A percentile compares a stretch with the other conserved stretches of the same genome.
Conservation (phyloP, 1,140 invertebrate species). For the Pemphigus obesinymphae region DNA sequence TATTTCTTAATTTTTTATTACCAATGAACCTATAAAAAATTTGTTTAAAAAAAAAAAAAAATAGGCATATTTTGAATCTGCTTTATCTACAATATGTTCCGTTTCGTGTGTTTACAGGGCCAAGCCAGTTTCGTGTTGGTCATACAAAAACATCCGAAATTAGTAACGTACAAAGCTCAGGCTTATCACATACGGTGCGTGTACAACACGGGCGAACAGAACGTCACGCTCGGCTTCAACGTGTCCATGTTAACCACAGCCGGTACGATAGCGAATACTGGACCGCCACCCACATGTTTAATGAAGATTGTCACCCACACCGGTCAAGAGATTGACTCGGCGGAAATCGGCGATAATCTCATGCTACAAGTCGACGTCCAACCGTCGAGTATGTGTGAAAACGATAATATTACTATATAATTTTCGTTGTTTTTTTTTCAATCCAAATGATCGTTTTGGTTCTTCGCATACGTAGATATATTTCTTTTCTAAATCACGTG, state of each 20-base stretch:
- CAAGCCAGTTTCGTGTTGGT: conserved; percentile 87
- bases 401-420: too few relatives aligned
- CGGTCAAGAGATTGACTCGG: conserved; percentile 81
- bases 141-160: conserved; percentile 90
- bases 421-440: too few relatives aligned
- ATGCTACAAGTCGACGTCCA: conserved; percentile 89
- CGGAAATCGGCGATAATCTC: conserved; percentile 87
- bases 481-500: too few relatives aligned
- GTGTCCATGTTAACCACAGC: conserved; percentile 92
- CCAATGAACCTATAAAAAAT: too few relatives aligned
- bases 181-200: conserved; percentile 93
- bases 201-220: conserved; percentile 89
- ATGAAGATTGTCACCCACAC: conserved; percentile 86
- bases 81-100: too few relatives aligned
- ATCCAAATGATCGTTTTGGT: too few relatives aligned
- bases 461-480: too few relatives aligned
- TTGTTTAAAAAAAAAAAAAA: too few relatives aligned
- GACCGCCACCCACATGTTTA: conserved; percentile 84
- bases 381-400: conserved; percentile 68
- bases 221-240: conserved; percentile 87
- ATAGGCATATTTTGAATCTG: too few relatives aligned
- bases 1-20: too few relatives aligned
- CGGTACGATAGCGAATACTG: conserved; percentile 90
- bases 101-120: too few relatives aligned
- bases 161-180: conserved; percentile 90